Evolutionary conservation across 2,113 vertebrate genomes (phyloP).

Genomic region (Phaethon lepturus): DNA sequence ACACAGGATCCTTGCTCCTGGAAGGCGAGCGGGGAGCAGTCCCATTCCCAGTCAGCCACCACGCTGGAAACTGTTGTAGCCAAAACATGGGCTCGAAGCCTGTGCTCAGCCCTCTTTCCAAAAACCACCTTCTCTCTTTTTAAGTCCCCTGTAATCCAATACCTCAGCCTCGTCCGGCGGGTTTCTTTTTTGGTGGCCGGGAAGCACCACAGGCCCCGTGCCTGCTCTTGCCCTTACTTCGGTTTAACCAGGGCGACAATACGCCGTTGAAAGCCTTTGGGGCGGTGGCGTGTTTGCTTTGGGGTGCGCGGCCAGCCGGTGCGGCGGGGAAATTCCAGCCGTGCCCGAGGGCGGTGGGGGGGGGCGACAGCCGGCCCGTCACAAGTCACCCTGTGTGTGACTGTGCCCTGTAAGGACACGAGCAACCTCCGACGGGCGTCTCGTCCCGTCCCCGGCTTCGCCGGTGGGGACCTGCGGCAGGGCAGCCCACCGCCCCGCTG

Average conservation of each 20-base stretch:
- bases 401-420: constrained; percentile 9
- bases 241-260: background rate
- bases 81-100: background rate
- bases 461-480: background rate
- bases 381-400: background rate
- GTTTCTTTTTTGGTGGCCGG: background rate
- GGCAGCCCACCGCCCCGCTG: accelerated
- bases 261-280: accelerated
- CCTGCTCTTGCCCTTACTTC: background rate
- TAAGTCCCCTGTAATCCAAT: background rate
- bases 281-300: background rate
- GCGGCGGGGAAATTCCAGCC: accelerated
- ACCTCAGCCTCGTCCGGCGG: background rate
- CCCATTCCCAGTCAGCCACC: background rate
- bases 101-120: background rate
- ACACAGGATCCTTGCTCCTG: background rate
- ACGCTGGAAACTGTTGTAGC: accelerated
- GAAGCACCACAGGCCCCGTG: background rate
- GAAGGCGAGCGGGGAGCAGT: accelerated
- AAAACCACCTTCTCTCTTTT: background rate
- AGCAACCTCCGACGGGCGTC: background rate
- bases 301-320: accelerated
- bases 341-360: background rate
- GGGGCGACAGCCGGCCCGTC: background rate
- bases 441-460: accelerated